Evolutionary conservation across 2,113 vertebrate genomes (phyloP).

Genomic region (Canis aureus): DNA sequence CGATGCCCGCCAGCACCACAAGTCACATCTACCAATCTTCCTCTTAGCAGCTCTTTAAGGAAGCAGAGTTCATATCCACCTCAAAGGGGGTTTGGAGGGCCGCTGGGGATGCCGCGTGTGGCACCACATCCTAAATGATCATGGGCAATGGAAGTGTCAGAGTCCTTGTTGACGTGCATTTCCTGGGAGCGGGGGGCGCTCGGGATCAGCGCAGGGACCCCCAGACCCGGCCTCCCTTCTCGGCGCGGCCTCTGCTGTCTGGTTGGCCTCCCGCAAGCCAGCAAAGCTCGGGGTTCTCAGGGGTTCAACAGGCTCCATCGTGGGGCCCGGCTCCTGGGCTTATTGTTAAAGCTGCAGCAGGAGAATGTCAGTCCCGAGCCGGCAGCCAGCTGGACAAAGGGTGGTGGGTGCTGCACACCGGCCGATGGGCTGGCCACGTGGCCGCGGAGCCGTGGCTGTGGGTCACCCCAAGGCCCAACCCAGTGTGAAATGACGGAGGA

Average conservation of each 20-base stretch:
- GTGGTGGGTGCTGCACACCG: no score
- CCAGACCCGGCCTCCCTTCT: neutral
- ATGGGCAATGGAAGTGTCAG: neutral
- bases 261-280: neutral
- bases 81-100: neutral
- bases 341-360: neutral
- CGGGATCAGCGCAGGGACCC: neutral
- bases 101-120: neutral
- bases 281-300: neutral
- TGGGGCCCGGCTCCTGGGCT: neutral
- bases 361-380: fast-evolving
- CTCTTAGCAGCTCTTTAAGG: neutral
- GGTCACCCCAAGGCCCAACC: neutral
- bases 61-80: neutral
- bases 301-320: fast-evolving
- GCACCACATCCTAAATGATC: neutral
- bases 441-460: neutral
- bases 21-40: neutral
- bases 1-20: fast-evolving
- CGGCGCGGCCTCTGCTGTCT: neutral
- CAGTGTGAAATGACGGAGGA: neutral
- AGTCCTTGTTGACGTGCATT: neutral
- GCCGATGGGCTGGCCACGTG: neutral
- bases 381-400: neutral
- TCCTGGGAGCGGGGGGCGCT: neutral